Conservation (phyloP, 2,888 invertebrate species). For the Ypsolopha sequella region DNA sequence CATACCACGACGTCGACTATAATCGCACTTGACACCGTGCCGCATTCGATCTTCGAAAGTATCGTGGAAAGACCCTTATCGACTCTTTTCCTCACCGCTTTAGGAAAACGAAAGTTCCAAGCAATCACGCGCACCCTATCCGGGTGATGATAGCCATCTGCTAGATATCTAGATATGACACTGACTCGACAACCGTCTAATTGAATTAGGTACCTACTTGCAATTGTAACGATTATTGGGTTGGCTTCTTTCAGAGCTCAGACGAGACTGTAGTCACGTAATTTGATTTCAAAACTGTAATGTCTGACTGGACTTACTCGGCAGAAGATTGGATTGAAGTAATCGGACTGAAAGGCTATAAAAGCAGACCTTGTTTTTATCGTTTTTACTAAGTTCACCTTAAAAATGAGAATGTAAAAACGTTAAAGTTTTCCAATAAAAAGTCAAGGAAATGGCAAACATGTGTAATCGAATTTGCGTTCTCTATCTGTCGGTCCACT, state of each 20-base stretch:
- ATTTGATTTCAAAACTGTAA: background rate
- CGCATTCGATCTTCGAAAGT: constrained; percentile 58
- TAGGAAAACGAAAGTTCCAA: constrained; percentile 3
- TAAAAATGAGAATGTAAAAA: background rate
- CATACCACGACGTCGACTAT: constrained; percentile 49
- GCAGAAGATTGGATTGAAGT: constrained; percentile 5
- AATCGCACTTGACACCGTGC: constrained; percentile 67
- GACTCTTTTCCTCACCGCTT: background rate
- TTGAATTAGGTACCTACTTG: constrained; percentile 3
- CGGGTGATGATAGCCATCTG: background rate
- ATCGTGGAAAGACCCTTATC: background rate
- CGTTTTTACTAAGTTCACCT: background rate
- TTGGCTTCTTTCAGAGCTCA: constrained; percentile 33
- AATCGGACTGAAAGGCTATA: constrained; percentile 8
- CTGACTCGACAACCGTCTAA: background rate
- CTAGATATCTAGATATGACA: background rate
- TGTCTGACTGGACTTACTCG: background rate
- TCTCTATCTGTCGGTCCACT: too few relatives aligned
- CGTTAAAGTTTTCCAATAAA: background rate
- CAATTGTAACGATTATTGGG: constrained; percentile 16
- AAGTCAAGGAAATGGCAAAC: too few relatives aligned
- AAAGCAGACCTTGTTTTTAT: background rate
- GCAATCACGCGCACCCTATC: background rate
- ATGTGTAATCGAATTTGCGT: too few relatives aligned
- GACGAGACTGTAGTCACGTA: background rate